Evolutionary conservation across 2,888 invertebrate genomes (phyloP).

Genomic region (Ypsolopha scabrella): DNA sequence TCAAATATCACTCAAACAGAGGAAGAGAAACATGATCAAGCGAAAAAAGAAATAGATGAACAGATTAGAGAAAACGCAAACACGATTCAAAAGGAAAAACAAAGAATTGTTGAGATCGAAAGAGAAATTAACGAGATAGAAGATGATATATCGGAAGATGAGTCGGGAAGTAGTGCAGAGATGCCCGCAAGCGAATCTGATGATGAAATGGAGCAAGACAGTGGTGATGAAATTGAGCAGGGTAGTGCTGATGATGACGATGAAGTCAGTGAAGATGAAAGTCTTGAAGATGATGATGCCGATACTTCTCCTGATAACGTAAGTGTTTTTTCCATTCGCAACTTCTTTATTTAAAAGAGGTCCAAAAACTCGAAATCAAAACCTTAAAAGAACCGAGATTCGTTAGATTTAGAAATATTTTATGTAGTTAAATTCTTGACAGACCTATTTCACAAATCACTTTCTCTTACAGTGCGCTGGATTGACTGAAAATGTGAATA

Average conservation of each 20-base stretch:
- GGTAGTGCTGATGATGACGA: constrained; percentile 14
- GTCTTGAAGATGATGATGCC: constrained; percentile 10
- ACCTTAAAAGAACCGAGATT: no score
- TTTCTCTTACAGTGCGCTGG: no score
- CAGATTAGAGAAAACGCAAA: neutral
- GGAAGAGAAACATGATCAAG: constrained; percentile 1
- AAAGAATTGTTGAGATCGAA: constrained; percentile 52
- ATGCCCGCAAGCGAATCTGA: constrained; percentile 7
- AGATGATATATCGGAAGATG: constrained; percentile 41
- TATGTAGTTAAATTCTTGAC: no score
- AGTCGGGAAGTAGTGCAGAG: constrained; percentile 16
- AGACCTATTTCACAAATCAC: no score
- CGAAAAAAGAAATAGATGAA: neutral
- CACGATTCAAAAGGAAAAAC: constrained; percentile 33
- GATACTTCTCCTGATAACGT: constrained; percentile 2
- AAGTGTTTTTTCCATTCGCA: no score
- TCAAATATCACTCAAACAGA: constrained; percentile 10
- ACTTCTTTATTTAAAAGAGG: no score
- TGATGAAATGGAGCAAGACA: constrained; percentile 6
- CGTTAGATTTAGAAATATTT: no score
- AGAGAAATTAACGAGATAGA: constrained; percentile 58
- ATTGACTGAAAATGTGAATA: no score
- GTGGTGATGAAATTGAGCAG: constrained; percentile 10
- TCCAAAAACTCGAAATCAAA: no score
- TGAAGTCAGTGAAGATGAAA: constrained; percentile 14